A percentile compares a stretch with the other conserved stretches of the same genome.
These are phyloP conservation scores for Hypotaenidia philippensis DNA, from an alignment of 2,797 vertebrate genomes.

Conservation along the genomic window DNA sequence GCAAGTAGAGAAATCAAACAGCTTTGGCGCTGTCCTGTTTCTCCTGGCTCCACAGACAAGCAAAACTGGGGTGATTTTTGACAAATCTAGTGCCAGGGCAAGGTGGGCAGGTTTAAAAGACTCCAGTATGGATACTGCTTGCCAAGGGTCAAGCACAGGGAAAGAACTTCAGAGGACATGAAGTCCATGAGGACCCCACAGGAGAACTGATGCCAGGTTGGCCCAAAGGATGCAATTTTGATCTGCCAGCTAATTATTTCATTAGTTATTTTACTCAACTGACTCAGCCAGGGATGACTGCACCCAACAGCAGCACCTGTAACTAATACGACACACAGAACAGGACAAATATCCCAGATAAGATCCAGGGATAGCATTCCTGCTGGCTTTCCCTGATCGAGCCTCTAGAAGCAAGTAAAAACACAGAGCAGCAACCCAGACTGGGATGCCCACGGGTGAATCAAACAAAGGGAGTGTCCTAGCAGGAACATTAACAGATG, in stretches of 20 bases:
- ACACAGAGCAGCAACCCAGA: neutral
- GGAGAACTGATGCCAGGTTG: neutral
- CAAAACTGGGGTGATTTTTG: neutral
- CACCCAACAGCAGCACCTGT: neutral
- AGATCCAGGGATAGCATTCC: neutral
- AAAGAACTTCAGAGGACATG: neutral
- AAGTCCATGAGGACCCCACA: neutral
- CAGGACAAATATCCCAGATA: neutral
- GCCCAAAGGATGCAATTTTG: neutral
- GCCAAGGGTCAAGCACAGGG: neutral
- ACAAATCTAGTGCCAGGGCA: neutral
- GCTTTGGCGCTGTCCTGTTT: neutral
- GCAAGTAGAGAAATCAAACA: neutral
- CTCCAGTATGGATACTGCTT: neutral
- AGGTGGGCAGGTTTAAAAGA: neutral
- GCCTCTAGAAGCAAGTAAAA: neutral
- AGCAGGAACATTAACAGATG: neutral
- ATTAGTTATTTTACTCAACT: neutral
- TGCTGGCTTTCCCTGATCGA: neutral
- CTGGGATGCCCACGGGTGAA: neutral
- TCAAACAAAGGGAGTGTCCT: neutral
- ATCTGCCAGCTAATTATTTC: constrained; percentile 15
- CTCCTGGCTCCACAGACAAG: neutral
- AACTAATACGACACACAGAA: accelerated
- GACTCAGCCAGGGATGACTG: neutral